phyloP scores from a whole-genome alignment of 2,113 vertebrate species.

The Promerops cafer region DNA sequence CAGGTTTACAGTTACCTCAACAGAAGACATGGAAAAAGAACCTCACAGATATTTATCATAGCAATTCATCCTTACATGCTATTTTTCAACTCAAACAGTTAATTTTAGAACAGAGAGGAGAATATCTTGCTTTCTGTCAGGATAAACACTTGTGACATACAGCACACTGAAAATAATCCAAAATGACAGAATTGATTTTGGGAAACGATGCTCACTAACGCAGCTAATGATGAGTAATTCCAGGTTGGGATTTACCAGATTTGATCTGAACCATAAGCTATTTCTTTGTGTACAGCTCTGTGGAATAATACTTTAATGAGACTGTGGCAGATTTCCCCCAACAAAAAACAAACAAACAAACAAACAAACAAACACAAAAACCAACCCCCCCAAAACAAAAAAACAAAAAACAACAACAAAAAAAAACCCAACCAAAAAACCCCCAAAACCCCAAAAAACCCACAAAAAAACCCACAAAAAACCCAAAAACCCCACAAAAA shows the following conservation, averaged over 20 bases:
- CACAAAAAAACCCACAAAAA: neutral
- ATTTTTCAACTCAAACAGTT: neutral
- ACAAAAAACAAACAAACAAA: neutral
- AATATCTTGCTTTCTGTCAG: neutral
- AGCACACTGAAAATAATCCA: neutral
- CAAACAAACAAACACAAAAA: neutral
- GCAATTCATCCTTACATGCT: neutral
- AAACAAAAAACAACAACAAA: no score
- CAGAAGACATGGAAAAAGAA: neutral
- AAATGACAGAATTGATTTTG: conserved; percentile 13
- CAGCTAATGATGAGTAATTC: neutral
- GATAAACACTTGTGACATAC: neutral
- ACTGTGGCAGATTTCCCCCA: neutral
- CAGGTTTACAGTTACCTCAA: neutral
- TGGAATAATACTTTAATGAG: neutral
- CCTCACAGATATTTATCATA: neutral
- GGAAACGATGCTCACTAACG: neutral
- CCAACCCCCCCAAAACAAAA: neutral
- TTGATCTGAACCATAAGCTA: neutral
- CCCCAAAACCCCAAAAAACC: neutral
- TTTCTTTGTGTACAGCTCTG: neutral
- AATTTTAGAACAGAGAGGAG: neutral
- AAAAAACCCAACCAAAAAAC: neutral
- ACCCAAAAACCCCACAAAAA: neutral
- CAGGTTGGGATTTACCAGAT: neutral